These are phyloP conservation scores for Rhinatrema bivittatum DNA, from an alignment of 2,797 vertebrate genomes.

Conservation along the genomic window DNA sequence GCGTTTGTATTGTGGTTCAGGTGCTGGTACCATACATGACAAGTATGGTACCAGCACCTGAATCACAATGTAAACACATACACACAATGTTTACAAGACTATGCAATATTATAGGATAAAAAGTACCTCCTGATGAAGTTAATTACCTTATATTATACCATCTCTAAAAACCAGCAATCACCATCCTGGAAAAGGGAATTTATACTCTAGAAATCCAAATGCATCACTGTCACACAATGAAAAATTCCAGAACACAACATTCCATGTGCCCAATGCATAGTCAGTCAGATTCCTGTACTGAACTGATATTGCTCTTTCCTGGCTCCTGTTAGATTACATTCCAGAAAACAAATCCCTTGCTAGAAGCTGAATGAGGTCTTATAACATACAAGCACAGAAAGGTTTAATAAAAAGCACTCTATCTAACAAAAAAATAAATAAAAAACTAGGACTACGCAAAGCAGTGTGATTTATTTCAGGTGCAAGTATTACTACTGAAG, in stretches of 20 bases:
- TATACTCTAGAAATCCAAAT: conserved; percentile 19
- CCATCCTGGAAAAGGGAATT: not conserved
- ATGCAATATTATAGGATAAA: no score
- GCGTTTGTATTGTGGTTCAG: no score
- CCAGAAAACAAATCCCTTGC: conserved; percentile 55
- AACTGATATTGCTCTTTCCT: conserved; percentile 54
- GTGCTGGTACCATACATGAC: no score
- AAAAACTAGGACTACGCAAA: no score
- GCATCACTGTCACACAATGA: conserved; percentile 35
- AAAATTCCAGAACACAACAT: conserved; percentile 38
- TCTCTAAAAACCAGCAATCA: not conserved
- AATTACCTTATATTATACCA: not conserved
- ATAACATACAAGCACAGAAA: conserved; percentile 43
- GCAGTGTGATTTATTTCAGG: no score
- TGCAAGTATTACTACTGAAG: no score
- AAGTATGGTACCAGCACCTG: no score
- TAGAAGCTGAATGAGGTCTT: conserved; percentile 62
- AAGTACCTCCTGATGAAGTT: no score
- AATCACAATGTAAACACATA: no score
- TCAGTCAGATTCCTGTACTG: not conserved
- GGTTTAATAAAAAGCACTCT: no score
- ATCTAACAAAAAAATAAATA: no score
- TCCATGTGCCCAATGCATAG: conserved; percentile 1
- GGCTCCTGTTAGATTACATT: conserved; percentile 54
- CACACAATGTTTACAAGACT: no score